These are phyloP conservation scores for Empis livida DNA, from an alignment of 2,888 invertebrate species.

Conservation along the genomic window DNA sequence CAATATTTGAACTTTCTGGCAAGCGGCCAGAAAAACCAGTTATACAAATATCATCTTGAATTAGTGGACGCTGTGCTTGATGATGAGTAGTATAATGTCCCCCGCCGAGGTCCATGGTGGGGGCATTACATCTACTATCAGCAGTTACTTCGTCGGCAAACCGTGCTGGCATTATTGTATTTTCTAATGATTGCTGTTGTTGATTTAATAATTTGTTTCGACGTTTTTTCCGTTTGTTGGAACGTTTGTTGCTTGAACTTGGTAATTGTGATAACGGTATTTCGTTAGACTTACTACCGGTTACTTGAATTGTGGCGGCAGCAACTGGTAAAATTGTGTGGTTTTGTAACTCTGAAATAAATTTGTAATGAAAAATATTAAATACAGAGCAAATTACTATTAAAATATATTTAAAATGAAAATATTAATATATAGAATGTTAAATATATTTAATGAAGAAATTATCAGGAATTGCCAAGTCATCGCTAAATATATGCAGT, in stretches of 20 bases:
- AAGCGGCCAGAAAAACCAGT: constrained; percentile 76
- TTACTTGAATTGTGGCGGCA: constrained; percentile 4
- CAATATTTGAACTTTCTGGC: constrained; percentile 81
- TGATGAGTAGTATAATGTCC: constrained; percentile 29
- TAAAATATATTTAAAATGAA: too few species aligned
- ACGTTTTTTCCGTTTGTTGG: constrained; percentile 27
- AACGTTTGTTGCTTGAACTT: constrained; percentile 18
- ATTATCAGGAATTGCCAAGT: too few species aligned
- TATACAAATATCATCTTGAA: constrained; percentile 60
- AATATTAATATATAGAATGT: too few species aligned
- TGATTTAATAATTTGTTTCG: constrained; percentile 19
- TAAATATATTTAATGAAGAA: too few species aligned
- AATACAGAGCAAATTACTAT: too few species aligned
- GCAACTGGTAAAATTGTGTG: not conserved
- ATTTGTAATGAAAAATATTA: too few species aligned
- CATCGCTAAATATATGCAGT: too few species aligned
- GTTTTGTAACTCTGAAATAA: not conserved
- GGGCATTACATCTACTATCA: constrained; percentile 23
- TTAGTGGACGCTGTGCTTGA: constrained; percentile 22
- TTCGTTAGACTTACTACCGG: constrained; percentile 1
- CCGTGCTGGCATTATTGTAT: constrained; percentile 51
- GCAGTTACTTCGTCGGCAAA: constrained; percentile 41
- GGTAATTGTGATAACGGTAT: constrained; percentile 15
- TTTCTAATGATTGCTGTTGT: constrained; percentile 15
- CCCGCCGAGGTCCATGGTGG: constrained; percentile 25